Evolutionary conservation across 2,113 vertebrate genomes (phyloP), one percentile per base, ranked within the genome.

Genomic region (Caloenas nicobarica): DNA sequence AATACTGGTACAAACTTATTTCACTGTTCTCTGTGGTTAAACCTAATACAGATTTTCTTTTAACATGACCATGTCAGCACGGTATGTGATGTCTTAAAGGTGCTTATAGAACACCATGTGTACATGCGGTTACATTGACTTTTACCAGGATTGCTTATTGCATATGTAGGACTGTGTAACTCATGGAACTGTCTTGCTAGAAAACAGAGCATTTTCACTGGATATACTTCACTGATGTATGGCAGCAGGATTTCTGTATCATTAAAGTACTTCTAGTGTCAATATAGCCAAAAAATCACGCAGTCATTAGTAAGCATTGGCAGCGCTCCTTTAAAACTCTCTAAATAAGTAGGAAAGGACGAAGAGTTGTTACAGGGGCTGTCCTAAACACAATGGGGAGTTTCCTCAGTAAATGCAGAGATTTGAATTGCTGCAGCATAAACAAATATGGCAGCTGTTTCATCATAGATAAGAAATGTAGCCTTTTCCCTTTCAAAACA

Each of bases 21-120:
- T 72, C 58, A 42, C 23, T 70, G 68, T 77, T 78, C 26, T 61
- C 81, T 44, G 24, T 61, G 77, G 15, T 29, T 65, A 84, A 90
- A 64, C 22, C 33, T 81, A 82, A 78, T 10, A n/a, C 11, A 36
- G 46, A 36, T 80, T 84, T 84, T 89, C 24, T 58, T 74, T n/a
- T 62, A 58, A 40, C 0, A 1, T 3, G 16, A 71, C 36, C n/a
- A 36, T 0, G 0, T 60, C 62, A 64, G 26, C 23, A 15, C 7
- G 38, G 18, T 33, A 23, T 0, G 0, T 4, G 36, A 74, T 70
- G 24, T 28, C 48, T 79, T 78, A 87, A 74, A 81, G 25, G 33
- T 40, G 38, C 8, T 64, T 51, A 19, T 42, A 62, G 61, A 74
- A 42, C 10, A 84, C 10, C 2, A 2, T 0, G 0, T 26, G 23